Base-by-base conservation (phyloP, 2,797 vertebrate species). In the Onychomys arenicola region DNA sequence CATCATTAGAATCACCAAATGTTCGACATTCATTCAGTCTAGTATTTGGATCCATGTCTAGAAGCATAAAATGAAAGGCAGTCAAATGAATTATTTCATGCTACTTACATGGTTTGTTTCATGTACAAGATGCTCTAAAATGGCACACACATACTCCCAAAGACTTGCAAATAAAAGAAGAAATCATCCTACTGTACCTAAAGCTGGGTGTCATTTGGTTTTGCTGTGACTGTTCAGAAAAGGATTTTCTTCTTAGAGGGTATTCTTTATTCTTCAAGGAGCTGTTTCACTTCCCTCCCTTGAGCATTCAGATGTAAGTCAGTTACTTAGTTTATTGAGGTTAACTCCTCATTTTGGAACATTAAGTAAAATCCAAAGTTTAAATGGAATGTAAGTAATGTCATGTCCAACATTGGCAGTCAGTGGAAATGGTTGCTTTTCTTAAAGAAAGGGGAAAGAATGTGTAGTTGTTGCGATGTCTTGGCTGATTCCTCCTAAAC, bases 341-440 rank as follows among this genome's bases (percentile, higher is more conserved):
- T 88, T 88, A 88, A 73, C 49, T 88, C 49, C 85, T 73, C 57
- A 73, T 73, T 88, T 89, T 49, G 73, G 55, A 89, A 89, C 57
- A 89, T 89, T 77, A 89, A 89, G 71, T 61, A 89, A 77, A 63
- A 61, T n/a, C 34, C 37, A 63, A 61, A 46, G 40, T 49, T 63
- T 77, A 89, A 89, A 89, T n/a, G 57, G 19, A 61, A 57, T 40
- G 19, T 19, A 46, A 89, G 71, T 89, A 46, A 76, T 63, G 16
- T 46, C 37, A 49, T 89, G 73, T 46, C 87, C 55, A 77, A 77
- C 19, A 89, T 63, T 89, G 23, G 40, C 55, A 89, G 37, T 16
- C 55, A 61, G 87, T 46, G 11, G 57, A 16, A 76, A 46, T 29
- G 6, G 27, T 27, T 89, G 71, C 3, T 46, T 61, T 89, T n/a